Conservation (phyloP, 2,113 vertebrate species). For the Casuarius casuarius region DNA sequence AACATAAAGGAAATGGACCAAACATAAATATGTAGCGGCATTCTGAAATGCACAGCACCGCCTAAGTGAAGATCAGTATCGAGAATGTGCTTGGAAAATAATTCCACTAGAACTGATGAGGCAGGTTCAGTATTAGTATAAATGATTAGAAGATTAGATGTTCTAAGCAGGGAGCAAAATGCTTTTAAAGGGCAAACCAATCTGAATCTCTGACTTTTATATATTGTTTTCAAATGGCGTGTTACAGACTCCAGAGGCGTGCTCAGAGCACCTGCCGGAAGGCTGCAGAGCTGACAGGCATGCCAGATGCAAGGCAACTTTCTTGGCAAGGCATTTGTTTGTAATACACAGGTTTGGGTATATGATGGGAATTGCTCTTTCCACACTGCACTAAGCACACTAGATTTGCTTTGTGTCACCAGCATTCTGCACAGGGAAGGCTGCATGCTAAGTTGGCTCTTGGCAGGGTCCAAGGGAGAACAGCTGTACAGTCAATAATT, state of each 20-base stretch:
- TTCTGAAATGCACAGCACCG: neutral
- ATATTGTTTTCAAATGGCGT: neutral
- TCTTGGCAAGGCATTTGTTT: neutral
- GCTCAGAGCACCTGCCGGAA: neutral
- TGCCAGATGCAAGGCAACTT: fast-evolving
- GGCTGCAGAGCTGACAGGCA: neutral
- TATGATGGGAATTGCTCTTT: neutral
- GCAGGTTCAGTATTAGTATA: neutral
- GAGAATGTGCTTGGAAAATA: neutral
- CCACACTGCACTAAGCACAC: neutral
- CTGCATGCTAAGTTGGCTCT: neutral
- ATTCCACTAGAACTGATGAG: neutral
- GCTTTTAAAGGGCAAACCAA: neutral
- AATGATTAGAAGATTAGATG: neutral
- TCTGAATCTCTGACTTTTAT: neutral
- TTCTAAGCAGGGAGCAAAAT: neutral
- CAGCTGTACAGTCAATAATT: conserved; percentile 46
- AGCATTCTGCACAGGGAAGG: neutral
- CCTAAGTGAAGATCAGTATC: neutral
- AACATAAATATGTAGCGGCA: fast-evolving
- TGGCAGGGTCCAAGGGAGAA: neutral
- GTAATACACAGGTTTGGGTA: neutral
- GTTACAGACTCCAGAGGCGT: neutral
- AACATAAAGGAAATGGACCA: neutral
- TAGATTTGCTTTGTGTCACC: conserved; percentile 18